Evolutionary conservation across 1,140 invertebrate species (phyloP).

Genomic region (Apis cerana): DNA sequence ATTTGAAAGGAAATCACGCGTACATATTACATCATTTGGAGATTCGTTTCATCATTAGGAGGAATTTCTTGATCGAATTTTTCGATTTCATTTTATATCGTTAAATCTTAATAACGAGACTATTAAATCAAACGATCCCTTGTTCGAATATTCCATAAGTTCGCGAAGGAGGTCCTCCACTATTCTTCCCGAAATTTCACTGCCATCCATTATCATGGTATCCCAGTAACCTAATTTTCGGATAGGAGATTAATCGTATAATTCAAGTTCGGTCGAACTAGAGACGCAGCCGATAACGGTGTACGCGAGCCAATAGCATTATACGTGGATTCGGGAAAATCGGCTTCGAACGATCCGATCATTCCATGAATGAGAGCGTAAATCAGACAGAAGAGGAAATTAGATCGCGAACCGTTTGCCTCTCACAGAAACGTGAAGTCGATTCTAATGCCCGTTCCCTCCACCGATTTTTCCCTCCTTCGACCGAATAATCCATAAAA

Average conservation of each 20-base stretch:
- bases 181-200: slow-evolving; percentile 52
- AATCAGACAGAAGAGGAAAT: slow-evolving; percentile 46
- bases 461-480: not conserved
- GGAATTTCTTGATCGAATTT: too few species aligned
- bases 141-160: slow-evolving; percentile 11
- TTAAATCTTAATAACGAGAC: slow-evolving; percentile 5
- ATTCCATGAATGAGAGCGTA: slow-evolving; percentile 23
- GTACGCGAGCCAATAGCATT: slow-evolving; percentile 56
- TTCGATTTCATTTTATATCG: too few species aligned
- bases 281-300: slow-evolving; percentile 49
- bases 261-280: slow-evolving; percentile 51
- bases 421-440: not conserved
- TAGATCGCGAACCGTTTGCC: slow-evolving; percentile 37
- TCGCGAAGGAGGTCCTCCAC: not conserved
- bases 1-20: too few species aligned
- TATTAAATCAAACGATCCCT: slow-evolving; percentile 13
- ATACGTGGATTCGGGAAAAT: slow-evolving; percentile 47
- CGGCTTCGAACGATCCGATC: slow-evolving; percentile 50
- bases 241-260: slow-evolving; percentile 64
- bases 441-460: not conserved
- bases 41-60: too few species aligned
- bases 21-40: too few species aligned
- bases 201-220: slow-evolving; percentile 45
- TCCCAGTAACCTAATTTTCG: slow-evolving; percentile 63
- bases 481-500: not conserved